phyloP scores from a whole-genome alignment of 2,888 invertebrate species.

The Pseudanteris insignis region DNA sequence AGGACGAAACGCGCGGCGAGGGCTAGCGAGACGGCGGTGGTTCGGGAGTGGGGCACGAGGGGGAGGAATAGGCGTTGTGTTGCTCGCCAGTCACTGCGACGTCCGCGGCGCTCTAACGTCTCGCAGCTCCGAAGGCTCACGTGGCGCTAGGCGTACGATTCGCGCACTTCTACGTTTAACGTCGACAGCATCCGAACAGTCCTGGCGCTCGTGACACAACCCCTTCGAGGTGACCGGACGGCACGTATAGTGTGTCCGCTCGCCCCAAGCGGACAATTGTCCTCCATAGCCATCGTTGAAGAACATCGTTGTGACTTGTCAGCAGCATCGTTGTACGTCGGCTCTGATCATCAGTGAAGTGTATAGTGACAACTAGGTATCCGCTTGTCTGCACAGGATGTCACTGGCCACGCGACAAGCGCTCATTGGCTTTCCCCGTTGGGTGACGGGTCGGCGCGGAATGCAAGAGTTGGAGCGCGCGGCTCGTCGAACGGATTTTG shows the following conservation, averaged over 20 bases:
- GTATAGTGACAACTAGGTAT: neutral
- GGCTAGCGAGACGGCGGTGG: conserved; percentile 18
- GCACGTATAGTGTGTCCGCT: too few relatives aligned
- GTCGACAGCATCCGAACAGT: too few relatives aligned
- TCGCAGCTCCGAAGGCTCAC: conserved; percentile 56
- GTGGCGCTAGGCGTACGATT: conserved; percentile 4
- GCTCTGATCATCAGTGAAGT: neutral
- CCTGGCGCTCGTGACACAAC: too few relatives aligned
- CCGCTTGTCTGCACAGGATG: conserved; percentile 24
- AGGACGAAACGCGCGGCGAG: too few relatives aligned
- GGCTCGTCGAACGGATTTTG: neutral
- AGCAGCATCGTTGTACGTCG: too few relatives aligned
- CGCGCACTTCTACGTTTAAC: too few relatives aligned
- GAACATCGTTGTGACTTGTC: too few relatives aligned
- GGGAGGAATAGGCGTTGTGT: conserved; percentile 52
- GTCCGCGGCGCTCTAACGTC: conserved; percentile 65
- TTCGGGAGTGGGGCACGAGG: conserved; percentile 6
- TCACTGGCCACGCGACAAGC: conserved; percentile 20
- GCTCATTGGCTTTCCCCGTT: conserved; percentile 1
- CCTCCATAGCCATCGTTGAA: too few relatives aligned
- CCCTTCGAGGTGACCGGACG: too few relatives aligned
- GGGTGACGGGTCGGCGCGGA: neutral
- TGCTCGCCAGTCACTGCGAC: conserved; percentile 66
- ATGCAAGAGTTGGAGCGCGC: conserved; percentile 37
- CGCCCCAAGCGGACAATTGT: too few relatives aligned